These are phyloP conservation scores for Pampus argenteus DNA, from an alignment of 2,797 vertebrate genomes.

Conservation along the genomic window DNA sequence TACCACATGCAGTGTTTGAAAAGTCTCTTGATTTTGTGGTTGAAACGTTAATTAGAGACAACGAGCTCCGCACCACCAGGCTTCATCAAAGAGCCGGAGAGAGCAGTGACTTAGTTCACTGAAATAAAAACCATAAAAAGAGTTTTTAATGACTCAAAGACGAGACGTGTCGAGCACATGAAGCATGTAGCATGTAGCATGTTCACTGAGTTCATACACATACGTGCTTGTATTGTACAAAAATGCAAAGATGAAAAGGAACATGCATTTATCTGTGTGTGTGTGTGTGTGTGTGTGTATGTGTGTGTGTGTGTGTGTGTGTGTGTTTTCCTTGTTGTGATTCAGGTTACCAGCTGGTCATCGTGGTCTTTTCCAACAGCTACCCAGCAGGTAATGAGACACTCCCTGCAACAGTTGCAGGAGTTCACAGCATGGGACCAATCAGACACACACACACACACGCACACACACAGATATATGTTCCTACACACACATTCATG, in stretches of 20 bases:
- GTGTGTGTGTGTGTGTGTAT: slow-evolving; percentile 13
- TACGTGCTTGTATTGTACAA: no score
- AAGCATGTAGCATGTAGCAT: no score
- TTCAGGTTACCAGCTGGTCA: slow-evolving; percentile 26
- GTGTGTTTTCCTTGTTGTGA: no score
- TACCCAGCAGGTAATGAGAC: slow-evolving; percentile 50
- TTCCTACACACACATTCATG: not conserved
- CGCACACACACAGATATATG: slow-evolving; percentile 4
- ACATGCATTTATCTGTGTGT: not conserved
- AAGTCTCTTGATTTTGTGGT: slow-evolving; percentile 7
- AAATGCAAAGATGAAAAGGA: no score
- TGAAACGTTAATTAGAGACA: slow-evolving; percentile 22
- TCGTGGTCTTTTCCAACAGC: slow-evolving; percentile 32
- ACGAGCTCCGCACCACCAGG: not conserved
- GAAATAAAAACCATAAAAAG: no score
- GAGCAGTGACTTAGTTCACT: slow-evolving; percentile 11
- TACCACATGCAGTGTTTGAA: not conserved
- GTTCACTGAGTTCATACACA: no score
- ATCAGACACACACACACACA: slow-evolving; percentile 13
- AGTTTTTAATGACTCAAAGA: no score
- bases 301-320: not conserved
- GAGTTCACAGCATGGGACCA: slow-evolving; percentile 28
- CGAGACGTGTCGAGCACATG: no score
- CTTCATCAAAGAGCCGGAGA: slow-evolving; percentile 16
- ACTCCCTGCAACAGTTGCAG: slow-evolving; percentile 26